Conservation (phyloP, 2,888 invertebrate genomes). For the Acanthoscelides obtectus region DNA sequence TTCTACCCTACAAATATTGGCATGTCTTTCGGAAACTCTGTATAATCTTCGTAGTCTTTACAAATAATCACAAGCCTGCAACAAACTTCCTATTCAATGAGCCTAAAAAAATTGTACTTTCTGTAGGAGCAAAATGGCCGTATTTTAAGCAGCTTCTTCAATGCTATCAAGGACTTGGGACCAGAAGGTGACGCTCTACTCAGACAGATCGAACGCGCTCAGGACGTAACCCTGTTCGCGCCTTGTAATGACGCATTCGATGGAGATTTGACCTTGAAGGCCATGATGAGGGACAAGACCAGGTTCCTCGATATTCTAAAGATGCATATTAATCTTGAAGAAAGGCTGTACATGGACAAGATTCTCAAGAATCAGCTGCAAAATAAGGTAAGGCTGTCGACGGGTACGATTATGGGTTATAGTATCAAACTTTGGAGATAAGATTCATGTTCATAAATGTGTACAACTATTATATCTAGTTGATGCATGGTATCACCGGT, state of each 20-base stretch:
- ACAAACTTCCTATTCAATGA: too few relatives aligned
- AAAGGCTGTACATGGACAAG: constrained; percentile 66
- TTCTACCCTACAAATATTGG: too few relatives aligned
- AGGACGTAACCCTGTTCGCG: constrained; percentile 80
- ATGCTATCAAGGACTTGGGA: constrained; percentile 70
- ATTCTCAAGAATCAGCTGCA: constrained; percentile 62
- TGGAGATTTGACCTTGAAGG: constrained; percentile 62
- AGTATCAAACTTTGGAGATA: too few relatives aligned
- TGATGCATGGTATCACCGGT: too few relatives aligned
- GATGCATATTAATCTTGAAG: constrained; percentile 74
- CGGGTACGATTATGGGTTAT: too few relatives aligned
- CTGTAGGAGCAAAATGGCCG: constrained; percentile 65
- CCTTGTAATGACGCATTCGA: constrained; percentile 87
- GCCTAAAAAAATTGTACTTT: too few relatives aligned
- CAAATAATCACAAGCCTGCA: too few relatives aligned
- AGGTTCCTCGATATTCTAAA: constrained; percentile 73
- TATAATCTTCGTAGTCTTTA: too few relatives aligned
- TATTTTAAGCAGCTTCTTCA: constrained; percentile 76
- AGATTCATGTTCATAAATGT: too few relatives aligned
- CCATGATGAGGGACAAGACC: constrained; percentile 64
- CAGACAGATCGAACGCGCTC: constrained; percentile 62
- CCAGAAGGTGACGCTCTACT: constrained; percentile 67
- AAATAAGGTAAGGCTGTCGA: constrained; percentile 23
- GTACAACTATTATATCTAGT: too few relatives aligned
- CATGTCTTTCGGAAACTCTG: too few relatives aligned